Percentiles rank a stretch among this genome's conserved stretches.
These are phyloP conservation scores for Bambusicola thoracicus DNA, from an alignment of 2,113 vertebrate genomes.

Conservation along the genomic window DNA sequence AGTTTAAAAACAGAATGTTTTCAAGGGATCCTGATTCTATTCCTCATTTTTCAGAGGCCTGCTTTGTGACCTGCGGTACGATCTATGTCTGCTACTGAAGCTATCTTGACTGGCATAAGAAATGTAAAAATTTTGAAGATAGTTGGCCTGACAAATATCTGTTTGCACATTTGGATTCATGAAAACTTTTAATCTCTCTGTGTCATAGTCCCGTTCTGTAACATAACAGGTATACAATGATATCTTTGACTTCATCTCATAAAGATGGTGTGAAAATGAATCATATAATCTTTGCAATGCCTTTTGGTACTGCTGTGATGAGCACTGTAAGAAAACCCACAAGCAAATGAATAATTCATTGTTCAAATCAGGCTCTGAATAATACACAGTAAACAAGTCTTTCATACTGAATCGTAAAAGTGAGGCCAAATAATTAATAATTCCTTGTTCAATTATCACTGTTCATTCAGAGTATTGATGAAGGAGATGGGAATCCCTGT, in stretches of 20 bases:
- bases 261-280: conserved; percentile 49
- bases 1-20: neutral
- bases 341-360: conserved; percentile 58
- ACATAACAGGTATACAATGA: conserved; percentile 5
- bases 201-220: neutral
- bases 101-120: neutral
- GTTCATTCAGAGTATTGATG: neutral
- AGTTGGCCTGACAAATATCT: neutral
- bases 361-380: conserved; percentile 23
- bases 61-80: neutral
- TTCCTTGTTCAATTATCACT: neutral
- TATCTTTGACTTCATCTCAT: conserved; percentile 34
- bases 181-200: neutral
- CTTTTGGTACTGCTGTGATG: conserved; percentile 50
- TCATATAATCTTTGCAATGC: conserved; percentile 7
- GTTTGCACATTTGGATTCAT: neutral
- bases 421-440: conserved; percentile 8
- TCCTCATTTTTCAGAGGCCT: neutral
- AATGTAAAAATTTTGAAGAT: neutral
- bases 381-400: conserved; percentile 23
- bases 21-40: neutral
- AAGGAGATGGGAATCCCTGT: neutral
- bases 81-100: neutral
- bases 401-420: neutral
- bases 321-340: conserved; percentile 41